Percentiles rank a stretch among this genome's conserved stretches.
Evolutionary conservation across 2,888 invertebrate species (phyloP).

Genomic region (Cabera pusaria): DNA sequence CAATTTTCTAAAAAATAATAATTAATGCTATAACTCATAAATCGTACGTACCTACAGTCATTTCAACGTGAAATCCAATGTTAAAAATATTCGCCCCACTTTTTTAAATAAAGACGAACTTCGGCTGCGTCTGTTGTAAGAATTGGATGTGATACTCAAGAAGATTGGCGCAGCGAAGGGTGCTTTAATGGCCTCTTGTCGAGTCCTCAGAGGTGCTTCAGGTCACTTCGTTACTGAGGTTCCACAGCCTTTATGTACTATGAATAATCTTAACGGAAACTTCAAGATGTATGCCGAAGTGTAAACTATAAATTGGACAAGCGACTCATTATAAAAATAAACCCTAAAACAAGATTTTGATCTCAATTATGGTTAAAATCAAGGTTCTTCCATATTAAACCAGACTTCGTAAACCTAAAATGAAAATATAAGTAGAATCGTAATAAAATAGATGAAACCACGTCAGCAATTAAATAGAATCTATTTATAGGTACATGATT

Average conservation of each 20-base stretch:
- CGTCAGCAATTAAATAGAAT: no score
- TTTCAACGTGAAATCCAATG: not conserved
- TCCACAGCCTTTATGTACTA: constrained; percentile 67
- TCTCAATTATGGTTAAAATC: no score
- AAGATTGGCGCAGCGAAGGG: constrained; percentile 73
- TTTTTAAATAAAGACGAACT: constrained; percentile 47
- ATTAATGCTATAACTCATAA: no score
- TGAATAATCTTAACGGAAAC: constrained; percentile 64
- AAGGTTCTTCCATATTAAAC: no score
- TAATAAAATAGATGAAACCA: no score
- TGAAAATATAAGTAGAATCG: no score
- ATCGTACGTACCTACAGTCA: no score
- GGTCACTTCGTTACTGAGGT: constrained; percentile 80
- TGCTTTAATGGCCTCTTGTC: constrained; percentile 79
- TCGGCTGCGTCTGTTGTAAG: constrained; percentile 54
- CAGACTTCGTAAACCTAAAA: no score
- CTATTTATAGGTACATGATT: no score
- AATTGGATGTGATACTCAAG: constrained; percentile 73
- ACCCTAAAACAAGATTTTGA: no score
- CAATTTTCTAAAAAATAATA: no score
- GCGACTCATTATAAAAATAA: no score
- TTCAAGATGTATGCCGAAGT: constrained; percentile 39
- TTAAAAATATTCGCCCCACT: constrained; percentile 6
- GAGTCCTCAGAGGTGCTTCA: constrained; percentile 68
- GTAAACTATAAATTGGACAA: constrained; percentile 43